Evolutionary conservation across 2,797 vertebrate genomes (phyloP).

Genomic region (Pristis pectinata): DNA sequence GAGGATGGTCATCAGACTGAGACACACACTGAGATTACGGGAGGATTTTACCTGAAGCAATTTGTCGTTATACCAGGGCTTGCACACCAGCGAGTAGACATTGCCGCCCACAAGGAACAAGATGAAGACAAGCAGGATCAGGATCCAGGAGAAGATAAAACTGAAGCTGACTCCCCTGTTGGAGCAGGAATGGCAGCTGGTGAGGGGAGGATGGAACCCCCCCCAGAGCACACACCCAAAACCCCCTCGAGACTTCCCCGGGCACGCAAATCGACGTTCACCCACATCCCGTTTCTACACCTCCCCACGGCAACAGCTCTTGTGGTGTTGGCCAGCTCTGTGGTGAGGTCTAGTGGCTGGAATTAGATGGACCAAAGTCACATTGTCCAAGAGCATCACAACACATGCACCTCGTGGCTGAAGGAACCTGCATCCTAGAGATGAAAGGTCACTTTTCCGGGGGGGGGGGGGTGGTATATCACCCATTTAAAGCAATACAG

Average conservation of each 20-base stretch:
- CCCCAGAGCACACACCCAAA: too few relatives aligned
- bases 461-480: neutral
- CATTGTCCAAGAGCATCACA: neutral
- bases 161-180: slow-evolving; percentile 74
- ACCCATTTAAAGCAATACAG: neutral
- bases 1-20: neutral
- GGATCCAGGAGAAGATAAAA: slow-evolving; percentile 79
- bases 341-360: too few relatives aligned
- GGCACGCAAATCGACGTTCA: neutral
- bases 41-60: slow-evolving; percentile 62
- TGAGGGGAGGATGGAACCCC: neutral
- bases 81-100: slow-evolving; percentile 63
- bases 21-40: neutral
- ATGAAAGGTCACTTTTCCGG: neutral
- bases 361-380: neutral
- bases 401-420: too few relatives aligned
- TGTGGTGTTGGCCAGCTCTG: neutral
- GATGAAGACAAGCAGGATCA: slow-evolving; percentile 71
- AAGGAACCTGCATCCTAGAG: too few relatives aligned
- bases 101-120: slow-evolving; percentile 73
- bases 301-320: neutral
- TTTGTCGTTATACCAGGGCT: slow-evolving; percentile 60
- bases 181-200: neutral
- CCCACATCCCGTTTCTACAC: too few relatives aligned
- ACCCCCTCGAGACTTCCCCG: neutral